Conservation (phyloP, 2,888 invertebrate genomes). For the Chironomus riparius region DNA sequence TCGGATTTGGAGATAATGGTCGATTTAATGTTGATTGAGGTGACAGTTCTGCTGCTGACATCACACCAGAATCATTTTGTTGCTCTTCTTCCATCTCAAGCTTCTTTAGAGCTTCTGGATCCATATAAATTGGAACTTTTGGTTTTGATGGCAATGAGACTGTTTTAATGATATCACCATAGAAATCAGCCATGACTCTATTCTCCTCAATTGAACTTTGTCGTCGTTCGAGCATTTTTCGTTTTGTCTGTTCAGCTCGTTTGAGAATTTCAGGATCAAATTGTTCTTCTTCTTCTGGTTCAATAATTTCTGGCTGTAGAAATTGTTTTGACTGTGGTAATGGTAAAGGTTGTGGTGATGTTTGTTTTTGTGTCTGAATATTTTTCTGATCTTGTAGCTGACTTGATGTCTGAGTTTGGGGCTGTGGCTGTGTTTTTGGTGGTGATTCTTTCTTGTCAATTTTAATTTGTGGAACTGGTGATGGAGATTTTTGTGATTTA, state of each 20-base stretch:
- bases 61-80: conserved; percentile 11
- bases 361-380: too few relatives aligned
- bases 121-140: conserved; percentile 48
- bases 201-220: conserved; percentile 49
- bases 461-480: background rate
- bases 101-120: conserved; percentile 53
- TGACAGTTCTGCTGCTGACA: conserved; percentile 4
- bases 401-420: conserved; percentile 28
- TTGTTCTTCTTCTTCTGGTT: conserved; percentile 36
- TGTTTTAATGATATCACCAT: conserved; percentile 68
- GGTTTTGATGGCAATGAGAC: conserved; percentile 46
- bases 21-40: background rate
- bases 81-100: conserved; percentile 42
- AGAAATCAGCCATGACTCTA: conserved; percentile 65
- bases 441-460: conserved; percentile 32
- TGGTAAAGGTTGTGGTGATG: too few relatives aligned
- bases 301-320: conserved; percentile 37
- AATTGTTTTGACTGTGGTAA: too few relatives aligned
- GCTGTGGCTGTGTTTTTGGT: conserved; percentile 39
- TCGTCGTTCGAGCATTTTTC: conserved; percentile 33
- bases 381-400: too few relatives aligned
- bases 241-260: conserved; percentile 34
- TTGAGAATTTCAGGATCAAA: conserved; percentile 31
- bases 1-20: background rate
- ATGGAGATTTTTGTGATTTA: background rate